Conservation (phyloP, 2,797 vertebrate species). For the Ibycter americanus region DNA sequence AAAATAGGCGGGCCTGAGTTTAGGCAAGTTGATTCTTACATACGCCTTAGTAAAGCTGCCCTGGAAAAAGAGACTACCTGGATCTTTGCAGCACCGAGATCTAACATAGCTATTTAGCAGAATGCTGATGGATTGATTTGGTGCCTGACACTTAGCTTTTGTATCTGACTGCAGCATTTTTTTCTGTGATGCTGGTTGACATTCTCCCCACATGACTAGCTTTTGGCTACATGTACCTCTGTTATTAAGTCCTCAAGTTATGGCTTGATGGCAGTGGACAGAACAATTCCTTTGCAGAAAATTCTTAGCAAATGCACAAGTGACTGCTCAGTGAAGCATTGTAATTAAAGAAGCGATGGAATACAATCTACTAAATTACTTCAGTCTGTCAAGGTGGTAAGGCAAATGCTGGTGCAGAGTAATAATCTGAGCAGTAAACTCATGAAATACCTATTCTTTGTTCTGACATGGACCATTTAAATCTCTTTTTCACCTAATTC, state of each 20-base stretch:
- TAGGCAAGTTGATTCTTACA: neutral
- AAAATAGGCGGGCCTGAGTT: neutral
- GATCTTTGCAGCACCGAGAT: neutral
- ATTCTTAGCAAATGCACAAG: conserved; percentile 22
- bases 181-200: neutral
- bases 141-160: neutral
- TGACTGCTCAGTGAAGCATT: conserved; percentile 25
- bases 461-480: conserved; percentile 4
- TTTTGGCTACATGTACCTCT: conserved; percentile 18
- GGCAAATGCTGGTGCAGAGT: neutral
- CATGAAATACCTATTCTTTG: conserved; percentile 28
- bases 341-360: conserved; percentile 43
- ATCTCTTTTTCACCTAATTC: conserved; percentile 11
- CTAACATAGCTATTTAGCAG: neutral
- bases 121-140: neutral
- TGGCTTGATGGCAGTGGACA: conserved; percentile 31
- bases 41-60: neutral
- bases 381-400: conserved; percentile 11
- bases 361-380: conserved; percentile 14
- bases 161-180: neutral
- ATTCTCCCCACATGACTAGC: neutral
- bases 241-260: conserved; percentile 55
- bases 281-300: conserved; percentile 46
- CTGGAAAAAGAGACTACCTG: neutral
- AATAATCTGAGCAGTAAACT: conserved; percentile 32